Evolutionary conservation across 2,797 vertebrate genomes (phyloP), one percentile per base, ranked within the genome.

Genomic region (Novumbra hubbsi): DNA sequence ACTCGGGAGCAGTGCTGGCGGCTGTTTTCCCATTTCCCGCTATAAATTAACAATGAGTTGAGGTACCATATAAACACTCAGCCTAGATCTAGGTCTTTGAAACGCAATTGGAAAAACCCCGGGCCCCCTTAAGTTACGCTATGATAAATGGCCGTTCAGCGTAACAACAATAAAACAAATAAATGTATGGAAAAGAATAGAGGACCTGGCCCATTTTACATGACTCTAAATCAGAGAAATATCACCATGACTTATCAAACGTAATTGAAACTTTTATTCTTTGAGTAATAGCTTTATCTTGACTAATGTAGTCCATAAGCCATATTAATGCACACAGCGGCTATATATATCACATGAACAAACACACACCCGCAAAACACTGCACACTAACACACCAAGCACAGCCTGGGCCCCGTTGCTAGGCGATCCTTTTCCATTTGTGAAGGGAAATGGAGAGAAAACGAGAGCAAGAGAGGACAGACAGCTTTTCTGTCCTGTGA

Each of bases 41-140:
- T 55, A 81, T 80, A 76, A 84, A 84, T 84, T 69, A 84, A 76
- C 76, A 79, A 84, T 81, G 74, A 84, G 70, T 72, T 68, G 71
- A 69, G 70, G 30, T 8, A n/a, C 32, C 17, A 34, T 5, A 19
- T 32, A 30, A 32, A 9, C 64, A 16, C 64, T 24, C 55, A 57
- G 21, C 55, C 55, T 8, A n/a, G 50, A 66, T 30, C 28, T 66
- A 32, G 28, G 28, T 17, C 62, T 63, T 2, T 21, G 55, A 57
- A n/a, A 21, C 55, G n/a, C 9, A 45, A 14, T 14, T 45, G 3
- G 41, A 14, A 27, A 66, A 38, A 14, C 12, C 12, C 50, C 14
- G 24, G 16, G 17, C 17, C 32, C 62, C 62, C 32, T 24, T 45
- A 45, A 45, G 41, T 45, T 45, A 14, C 41, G 11, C 28, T 24